Evolutionary conservation across 2,113 vertebrate species (phyloP).

Genomic region (Crocuta crocuta): DNA sequence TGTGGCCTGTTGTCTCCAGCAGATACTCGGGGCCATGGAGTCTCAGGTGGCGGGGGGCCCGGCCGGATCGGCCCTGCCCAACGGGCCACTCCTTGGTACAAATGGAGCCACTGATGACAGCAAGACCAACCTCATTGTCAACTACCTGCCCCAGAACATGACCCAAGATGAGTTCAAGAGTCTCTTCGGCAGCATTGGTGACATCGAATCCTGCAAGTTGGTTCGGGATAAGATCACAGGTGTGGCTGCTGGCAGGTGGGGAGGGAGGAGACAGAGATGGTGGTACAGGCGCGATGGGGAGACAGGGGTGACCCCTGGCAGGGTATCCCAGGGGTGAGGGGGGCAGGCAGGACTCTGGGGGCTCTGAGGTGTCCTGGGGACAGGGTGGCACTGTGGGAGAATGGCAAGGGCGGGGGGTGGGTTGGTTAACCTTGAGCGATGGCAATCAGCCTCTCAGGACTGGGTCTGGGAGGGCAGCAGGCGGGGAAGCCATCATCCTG

Average conservation of each 20-base stretch:
- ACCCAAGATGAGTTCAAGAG: slow-evolving; percentile 98
- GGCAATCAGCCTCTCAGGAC: background rate
- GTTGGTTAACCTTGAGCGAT: background rate
- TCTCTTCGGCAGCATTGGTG: slow-evolving; percentile 96
- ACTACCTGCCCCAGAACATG: slow-evolving; percentile 99
- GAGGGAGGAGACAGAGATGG: background rate
- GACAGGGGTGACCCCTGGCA: background rate
- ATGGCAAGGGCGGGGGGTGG: background rate
- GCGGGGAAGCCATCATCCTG: background rate
- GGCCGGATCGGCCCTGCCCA: slow-evolving; percentile 93
- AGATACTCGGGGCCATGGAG: slow-evolving; percentile 99
- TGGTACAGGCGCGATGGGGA: background rate
- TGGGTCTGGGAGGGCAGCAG: background rate
- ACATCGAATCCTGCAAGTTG: slow-evolving; percentile 97
- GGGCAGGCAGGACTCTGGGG: background rate
- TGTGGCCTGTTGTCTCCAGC: slow-evolving; percentile 89
- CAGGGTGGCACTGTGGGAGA: background rate
- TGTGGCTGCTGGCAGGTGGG: slow-evolving; percentile 69
- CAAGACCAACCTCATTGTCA: slow-evolving; percentile 99
- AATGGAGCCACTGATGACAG: slow-evolving; percentile 94
- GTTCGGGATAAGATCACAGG: slow-evolving; percentile 98
- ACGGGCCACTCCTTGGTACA: slow-evolving; percentile 94
- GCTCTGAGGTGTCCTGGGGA: background rate
- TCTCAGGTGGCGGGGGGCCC: slow-evolving; percentile 97
- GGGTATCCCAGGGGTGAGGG: background rate